Percentiles rank a stretch among this genome's conserved stretches.
Evolutionary conservation across 2,113 vertebrate species (phyloP).

Genomic region (Hypomesus transpacificus): DNA sequence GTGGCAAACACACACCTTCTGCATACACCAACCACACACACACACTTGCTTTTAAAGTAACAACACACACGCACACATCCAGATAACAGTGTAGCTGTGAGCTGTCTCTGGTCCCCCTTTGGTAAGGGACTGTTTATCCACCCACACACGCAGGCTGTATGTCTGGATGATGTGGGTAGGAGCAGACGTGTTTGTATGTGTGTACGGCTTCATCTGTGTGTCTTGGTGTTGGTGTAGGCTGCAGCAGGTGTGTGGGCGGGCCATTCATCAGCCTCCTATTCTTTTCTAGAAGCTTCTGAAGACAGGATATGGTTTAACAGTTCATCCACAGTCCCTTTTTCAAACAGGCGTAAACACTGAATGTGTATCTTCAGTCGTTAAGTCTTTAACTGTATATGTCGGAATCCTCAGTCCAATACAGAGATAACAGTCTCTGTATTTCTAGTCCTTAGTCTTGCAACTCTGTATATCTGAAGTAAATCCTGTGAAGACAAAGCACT

Average conservation of each 20-base stretch:
- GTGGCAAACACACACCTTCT: background rate
- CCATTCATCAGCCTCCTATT: slow-evolving; percentile 1
- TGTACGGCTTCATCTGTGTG: background rate
- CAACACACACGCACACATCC: slow-evolving; percentile 2
- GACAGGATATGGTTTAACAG: too few relatives aligned
- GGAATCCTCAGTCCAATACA: too few relatives aligned
- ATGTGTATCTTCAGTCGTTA: too few relatives aligned
- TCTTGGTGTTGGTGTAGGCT: background rate
- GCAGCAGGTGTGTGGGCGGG: background rate
- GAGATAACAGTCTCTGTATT: too few relatives aligned
- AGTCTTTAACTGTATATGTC: too few relatives aligned
- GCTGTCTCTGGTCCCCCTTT: slow-evolving; percentile 26
- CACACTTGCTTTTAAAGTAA: background rate
- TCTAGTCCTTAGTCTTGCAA: too few relatives aligned
- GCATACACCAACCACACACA: background rate
- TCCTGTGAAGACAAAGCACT: too few relatives aligned
- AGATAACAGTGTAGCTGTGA: background rate
- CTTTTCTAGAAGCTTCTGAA: background rate
- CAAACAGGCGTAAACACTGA: too few relatives aligned
- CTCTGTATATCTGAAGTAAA: too few relatives aligned
- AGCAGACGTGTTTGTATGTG: background rate
- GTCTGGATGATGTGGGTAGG: background rate
- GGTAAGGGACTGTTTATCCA: slow-evolving; percentile 36
- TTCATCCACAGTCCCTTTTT: too few relatives aligned
- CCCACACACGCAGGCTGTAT: slow-evolving; percentile 23